Conservation (phyloP, 2,797 vertebrate species). For the Cirrhinus mrigala region DNA sequence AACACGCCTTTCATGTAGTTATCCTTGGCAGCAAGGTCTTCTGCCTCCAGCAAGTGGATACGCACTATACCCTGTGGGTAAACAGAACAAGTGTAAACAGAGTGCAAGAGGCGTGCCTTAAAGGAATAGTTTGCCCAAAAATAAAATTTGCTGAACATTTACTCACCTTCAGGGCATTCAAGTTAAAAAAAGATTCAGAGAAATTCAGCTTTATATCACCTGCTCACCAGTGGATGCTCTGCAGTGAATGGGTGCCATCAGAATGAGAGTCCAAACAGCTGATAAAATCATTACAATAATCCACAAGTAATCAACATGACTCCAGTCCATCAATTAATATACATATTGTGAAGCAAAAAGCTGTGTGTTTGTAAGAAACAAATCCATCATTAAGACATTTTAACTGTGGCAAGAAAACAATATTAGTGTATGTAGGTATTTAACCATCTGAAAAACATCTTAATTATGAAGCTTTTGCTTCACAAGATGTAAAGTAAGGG, state of each 20-base stretch:
- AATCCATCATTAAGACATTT: neutral
- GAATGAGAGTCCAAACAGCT: neutral
- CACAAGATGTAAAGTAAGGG: neutral
- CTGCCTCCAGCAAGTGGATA: constrained; percentile 88
- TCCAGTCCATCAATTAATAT: neutral
- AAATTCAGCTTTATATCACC: neutral
- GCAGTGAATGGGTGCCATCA: neutral
- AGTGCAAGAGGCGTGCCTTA: neutral
- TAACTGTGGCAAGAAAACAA: neutral
- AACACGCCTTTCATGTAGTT: constrained; percentile 90
- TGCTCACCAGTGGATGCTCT: neutral
- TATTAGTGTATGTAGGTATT: neutral
- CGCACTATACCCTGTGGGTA: constrained; percentile 87
- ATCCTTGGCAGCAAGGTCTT: constrained; percentile 87
- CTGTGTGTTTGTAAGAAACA: neutral
- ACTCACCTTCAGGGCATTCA: neutral
- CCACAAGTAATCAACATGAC: neutral
- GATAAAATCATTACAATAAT: neutral
- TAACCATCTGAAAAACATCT: neutral
- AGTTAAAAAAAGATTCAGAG: no score
- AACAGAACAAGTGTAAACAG: neutral
- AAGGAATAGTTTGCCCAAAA: neutral
- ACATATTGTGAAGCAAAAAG: neutral
- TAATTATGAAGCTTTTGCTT: neutral
- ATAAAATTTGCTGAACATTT: neutral